These are phyloP conservation scores for Bos indicus DNA, from an alignment of 2,113 vertebrate species.

Conservation along the genomic window DNA sequence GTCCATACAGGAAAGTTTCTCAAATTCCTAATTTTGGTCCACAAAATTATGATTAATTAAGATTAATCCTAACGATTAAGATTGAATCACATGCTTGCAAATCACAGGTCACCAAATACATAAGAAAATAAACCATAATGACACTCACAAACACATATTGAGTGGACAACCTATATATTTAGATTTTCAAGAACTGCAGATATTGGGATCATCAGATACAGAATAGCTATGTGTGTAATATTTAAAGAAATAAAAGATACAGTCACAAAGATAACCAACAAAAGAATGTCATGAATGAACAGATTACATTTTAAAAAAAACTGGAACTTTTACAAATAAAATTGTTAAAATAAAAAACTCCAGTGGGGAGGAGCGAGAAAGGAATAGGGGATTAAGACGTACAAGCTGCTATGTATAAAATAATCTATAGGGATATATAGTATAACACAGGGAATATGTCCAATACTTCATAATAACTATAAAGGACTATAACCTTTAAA, in stretches of 20 bases:
- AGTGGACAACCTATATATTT: background rate
- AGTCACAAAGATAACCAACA: background rate
- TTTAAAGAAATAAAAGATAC: background rate
- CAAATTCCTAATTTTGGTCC: background rate
- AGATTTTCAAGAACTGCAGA: background rate
- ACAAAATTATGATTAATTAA: background rate
- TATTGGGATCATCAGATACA: background rate
- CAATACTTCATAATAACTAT: background rate
- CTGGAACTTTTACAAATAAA: background rate
- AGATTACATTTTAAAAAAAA: background rate
- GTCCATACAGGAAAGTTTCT: background rate
- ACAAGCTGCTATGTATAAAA: background rate
- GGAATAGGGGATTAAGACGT: background rate
- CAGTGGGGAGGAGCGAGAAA: background rate
- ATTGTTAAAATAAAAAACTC: background rate
- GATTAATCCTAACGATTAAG: background rate
- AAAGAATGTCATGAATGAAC: background rate
- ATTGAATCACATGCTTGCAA: background rate
- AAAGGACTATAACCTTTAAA: background rate
- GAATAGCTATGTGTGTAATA: background rate
- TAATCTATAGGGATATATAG: background rate
- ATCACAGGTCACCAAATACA: background rate
- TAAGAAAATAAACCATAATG: background rate
- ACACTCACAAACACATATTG: background rate
- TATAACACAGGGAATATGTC: background rate